Conservation (phyloP, 1,140 invertebrate species). For the Trachymyrmex septentrionalis region DNA sequence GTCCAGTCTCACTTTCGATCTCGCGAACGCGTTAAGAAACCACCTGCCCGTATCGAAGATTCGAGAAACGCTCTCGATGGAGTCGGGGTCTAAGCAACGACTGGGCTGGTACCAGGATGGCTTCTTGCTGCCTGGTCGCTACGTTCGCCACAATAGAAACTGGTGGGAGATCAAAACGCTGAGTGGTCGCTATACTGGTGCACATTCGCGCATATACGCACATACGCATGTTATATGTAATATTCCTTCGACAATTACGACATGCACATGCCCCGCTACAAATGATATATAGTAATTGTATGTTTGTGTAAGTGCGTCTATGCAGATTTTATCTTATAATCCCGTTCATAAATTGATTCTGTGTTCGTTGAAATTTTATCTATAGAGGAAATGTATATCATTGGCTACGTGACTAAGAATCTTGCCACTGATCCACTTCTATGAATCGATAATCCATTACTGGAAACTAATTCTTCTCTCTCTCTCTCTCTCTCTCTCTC, state of each 20-base stretch:
- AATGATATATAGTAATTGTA: no score
- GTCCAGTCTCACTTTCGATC: conserved; percentile 64
- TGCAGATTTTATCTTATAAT: background rate
- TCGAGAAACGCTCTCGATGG: conserved; percentile 71
- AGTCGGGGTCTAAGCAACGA: conserved; percentile 81
- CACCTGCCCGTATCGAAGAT: conserved; percentile 36
- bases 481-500: no score
- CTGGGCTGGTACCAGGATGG: conserved; percentile 80
- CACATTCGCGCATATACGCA: conserved; percentile 39
- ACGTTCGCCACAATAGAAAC: conserved; percentile 81
- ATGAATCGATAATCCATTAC: background rate
- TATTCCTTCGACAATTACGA: conserved; percentile 32
- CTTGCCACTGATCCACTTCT: background rate
- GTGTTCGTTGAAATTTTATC: conserved; percentile 1
- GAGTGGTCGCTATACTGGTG: conserved; percentile 68
- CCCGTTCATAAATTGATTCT: background rate
- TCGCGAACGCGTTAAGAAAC: conserved; percentile 30
- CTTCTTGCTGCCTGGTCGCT: conserved; percentile 80
- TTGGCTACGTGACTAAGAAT: background rate
- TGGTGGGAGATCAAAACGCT: conserved; percentile 85
- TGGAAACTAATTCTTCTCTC: background rate
- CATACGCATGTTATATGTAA: conserved; percentile 15
- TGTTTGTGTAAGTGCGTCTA: background rate
- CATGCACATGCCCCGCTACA: background rate
- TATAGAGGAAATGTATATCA: conserved; percentile 1